phyloP scores from a whole-genome alignment of 2,113 vertebrate species.

The Erythrolamprus reginae region DNA sequence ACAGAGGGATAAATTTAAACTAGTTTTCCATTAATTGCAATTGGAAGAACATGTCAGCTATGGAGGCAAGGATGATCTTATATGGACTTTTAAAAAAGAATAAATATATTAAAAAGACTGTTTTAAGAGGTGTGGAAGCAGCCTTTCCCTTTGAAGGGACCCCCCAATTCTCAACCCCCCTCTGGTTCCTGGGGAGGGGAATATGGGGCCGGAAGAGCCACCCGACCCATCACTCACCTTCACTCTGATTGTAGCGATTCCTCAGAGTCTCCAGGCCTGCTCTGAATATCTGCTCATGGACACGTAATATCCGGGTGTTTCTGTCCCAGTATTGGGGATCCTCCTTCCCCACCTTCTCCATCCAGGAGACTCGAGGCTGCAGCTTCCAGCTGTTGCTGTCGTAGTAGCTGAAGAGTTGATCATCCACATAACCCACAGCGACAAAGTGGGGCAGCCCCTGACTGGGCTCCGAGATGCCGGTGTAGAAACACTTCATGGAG shows the following conservation, averaged over 20 bases:
- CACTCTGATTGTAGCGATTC: not conserved
- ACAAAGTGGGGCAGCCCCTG: not conserved
- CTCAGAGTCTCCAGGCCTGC: fast-evolving
- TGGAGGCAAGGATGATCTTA: no score
- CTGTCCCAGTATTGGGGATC: not conserved
- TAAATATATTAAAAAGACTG: no score
- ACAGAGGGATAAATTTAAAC: no score
- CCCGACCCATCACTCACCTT: not conserved
- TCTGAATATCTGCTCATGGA: not conserved
- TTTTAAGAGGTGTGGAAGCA: no score
- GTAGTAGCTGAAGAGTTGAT: not conserved
- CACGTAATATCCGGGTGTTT: fast-evolving
- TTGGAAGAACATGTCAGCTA: not conserved
- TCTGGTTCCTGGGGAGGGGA: no score
- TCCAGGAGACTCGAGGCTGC: not conserved
- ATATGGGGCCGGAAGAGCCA: not conserved
- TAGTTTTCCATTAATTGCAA: not conserved
- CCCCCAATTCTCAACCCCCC: not conserved
- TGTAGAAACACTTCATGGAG: not conserved
- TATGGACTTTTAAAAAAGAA: no score
- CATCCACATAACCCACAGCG: not conserved
- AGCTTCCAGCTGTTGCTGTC: not conserved
- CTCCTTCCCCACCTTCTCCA: not conserved
- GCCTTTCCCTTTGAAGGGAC: no score
- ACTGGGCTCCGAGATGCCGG: not conserved